Percentiles rank a stretch among this genome's conserved stretches.
These are phyloP conservation scores for Allolobophora icterica DNA, from an alignment of 2,888 invertebrate species.

Conservation along the genomic window DNA sequence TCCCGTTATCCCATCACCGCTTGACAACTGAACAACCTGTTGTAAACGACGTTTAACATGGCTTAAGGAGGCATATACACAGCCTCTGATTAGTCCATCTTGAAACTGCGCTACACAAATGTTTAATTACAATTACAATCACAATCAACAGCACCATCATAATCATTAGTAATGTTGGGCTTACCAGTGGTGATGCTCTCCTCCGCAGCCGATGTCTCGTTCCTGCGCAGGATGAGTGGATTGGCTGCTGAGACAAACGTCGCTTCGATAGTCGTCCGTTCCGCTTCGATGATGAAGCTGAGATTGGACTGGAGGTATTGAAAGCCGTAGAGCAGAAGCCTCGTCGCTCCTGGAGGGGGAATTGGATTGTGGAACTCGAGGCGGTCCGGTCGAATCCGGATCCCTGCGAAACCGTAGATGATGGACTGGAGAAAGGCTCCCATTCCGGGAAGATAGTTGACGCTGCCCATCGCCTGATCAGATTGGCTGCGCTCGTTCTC, in stretches of 20 bases:
- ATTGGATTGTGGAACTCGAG: conserved; percentile 50
- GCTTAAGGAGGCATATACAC: too few relatives aligned
- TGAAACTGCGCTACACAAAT: too few relatives aligned
- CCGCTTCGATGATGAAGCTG: conserved; percentile 42
- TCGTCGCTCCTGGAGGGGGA: conserved; percentile 46
- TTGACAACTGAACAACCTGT: too few relatives aligned
- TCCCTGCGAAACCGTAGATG: conserved; percentile 50
- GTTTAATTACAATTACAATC: too few relatives aligned
- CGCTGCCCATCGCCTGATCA: conserved; percentile 45
- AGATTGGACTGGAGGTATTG: conserved; percentile 46
- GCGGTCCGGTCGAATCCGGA: conserved; percentile 49
- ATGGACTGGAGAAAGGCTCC: conserved; percentile 52
- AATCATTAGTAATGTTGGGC: neutral
- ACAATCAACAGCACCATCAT: too few relatives aligned
- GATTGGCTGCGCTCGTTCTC: conserved; percentile 41
- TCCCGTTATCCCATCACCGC: too few relatives aligned
- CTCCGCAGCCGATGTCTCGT: conserved; percentile 38
- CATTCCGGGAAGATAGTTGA: conserved; percentile 52
- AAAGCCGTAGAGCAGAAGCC: conserved; percentile 44
- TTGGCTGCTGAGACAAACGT: conserved; percentile 28
- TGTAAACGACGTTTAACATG: too few relatives aligned
- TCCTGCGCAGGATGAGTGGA: conserved; percentile 45
- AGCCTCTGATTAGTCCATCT: too few relatives aligned
- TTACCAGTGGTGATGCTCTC: conserved; percentile 26
- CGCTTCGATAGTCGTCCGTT: conserved; percentile 38